A percentile compares a stretch with the other conserved stretches of the same genome.
These are phyloP conservation scores for Crenichthys baileyi DNA, from an alignment of 2,797 vertebrate species.

Conservation along the genomic window DNA sequence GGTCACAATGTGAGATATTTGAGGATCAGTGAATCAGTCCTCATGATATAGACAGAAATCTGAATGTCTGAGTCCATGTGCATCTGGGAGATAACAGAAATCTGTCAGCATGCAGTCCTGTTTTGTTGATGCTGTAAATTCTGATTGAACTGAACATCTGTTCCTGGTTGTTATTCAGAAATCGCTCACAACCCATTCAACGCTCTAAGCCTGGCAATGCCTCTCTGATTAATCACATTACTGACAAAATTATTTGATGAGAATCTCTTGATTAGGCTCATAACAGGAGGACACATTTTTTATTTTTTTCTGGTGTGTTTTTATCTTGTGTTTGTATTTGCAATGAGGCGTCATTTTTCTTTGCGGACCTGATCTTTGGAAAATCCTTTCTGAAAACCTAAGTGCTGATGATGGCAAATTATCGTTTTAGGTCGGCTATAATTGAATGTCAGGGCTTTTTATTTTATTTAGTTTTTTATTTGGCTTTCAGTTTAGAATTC, in stretches of 20 bases:
- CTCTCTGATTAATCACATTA: slow-evolving; percentile 11
- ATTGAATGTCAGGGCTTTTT: too few species aligned
- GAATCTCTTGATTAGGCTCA: slow-evolving; percentile 1
- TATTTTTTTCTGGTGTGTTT: background rate
- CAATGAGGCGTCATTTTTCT: too few species aligned
- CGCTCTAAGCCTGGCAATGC: background rate
- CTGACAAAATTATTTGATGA: slow-evolving; percentile 1
- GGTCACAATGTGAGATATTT: slow-evolving; percentile 54
- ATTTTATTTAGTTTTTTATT: too few species aligned
- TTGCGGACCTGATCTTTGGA: too few species aligned
- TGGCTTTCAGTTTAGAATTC: too few species aligned
- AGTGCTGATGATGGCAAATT: too few species aligned
- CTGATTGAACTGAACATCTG: slow-evolving; percentile 17
- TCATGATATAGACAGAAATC: slow-evolving; percentile 26
- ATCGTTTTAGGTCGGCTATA: too few species aligned
- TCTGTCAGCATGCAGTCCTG: slow-evolving; percentile 38
- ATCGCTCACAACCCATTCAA: slow-evolving; percentile 3
- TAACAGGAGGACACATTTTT: background rate
- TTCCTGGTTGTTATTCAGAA: slow-evolving; percentile 8
- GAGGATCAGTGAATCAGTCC: slow-evolving; percentile 33
- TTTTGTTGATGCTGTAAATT: slow-evolving; percentile 29
- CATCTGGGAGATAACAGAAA: slow-evolving; percentile 47
- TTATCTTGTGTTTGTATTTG: too few species aligned
- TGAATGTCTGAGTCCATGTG: slow-evolving; percentile 28
- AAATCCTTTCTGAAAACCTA: too few species aligned